Base-by-base conservation (phyloP, 2,113 vertebrate genomes). In the Microtus ochrogaster region DNA sequence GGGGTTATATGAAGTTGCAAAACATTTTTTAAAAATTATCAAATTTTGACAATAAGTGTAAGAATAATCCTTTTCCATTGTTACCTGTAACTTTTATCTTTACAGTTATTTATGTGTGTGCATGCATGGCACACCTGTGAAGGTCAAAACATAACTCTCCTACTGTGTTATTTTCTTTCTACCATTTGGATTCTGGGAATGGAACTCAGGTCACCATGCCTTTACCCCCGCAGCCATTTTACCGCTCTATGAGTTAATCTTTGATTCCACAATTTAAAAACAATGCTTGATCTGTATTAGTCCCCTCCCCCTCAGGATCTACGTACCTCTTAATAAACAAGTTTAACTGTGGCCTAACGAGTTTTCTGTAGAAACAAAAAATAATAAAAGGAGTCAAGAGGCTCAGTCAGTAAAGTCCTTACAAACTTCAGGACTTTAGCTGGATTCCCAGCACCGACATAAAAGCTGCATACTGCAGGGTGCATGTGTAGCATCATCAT, bases 1-100 rank as follows among this genome's bases (percentile, higher is more conserved):
- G 87, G 94, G 36, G 93, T 52, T 26, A 19, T 0, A 49, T 10
- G 84, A 91, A 95, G 89, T 22, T 7, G 70, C 89, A 44, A n/a
- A 78, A 93, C n/a, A 97, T 87, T 96, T 96, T 97, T 97, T 81
- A 92, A 88, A 88, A 97, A 36, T 66, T 93, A 97, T 63, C 72
- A 88, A 58, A 72, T 14, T 79, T 66, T 41, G n/a, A 58, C 8
- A 41, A 55, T 61, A 83, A 89, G 92, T 19, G 5, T 58, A 86
- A 79, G 77, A 30, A 79, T 74, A 86, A 77, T 4, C 8, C 44
- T 90, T 73, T 77, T 11, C 58, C 39, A 19, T 61, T 63, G 24
- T 65, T 65, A 16, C 24, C 19, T 17, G 39, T 65, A 65, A 44
- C 58, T 41, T 44, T 8, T 41, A 28, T 65, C 58, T 65, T 41